A percentile compares a stretch with the other conserved stretches of the same genome.
Evolutionary conservation across 1,140 invertebrate species (phyloP).

Genomic region (Drosophila ironensis): DNA sequence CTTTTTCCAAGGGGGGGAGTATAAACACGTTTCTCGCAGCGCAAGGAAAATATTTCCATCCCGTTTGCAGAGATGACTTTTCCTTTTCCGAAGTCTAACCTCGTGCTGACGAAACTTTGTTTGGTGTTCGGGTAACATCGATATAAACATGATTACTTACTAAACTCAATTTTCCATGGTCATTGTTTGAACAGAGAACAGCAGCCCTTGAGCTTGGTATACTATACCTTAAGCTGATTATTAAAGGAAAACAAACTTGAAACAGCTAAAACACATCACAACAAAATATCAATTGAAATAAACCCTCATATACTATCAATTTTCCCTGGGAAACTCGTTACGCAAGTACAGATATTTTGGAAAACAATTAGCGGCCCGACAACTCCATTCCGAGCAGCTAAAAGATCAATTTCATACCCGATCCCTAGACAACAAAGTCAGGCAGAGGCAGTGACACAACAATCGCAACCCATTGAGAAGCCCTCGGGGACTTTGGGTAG

Average conservation of each 20-base stretch:
- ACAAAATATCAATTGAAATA: too few species aligned
- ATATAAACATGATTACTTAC: background rate
- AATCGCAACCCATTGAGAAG: slow-evolving; percentile 9
- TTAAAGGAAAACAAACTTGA: too few species aligned
- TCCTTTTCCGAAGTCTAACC: too few species aligned
- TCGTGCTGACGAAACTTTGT: background rate
- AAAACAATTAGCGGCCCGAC: slow-evolving; percentile 9
- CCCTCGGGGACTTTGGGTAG: background rate
- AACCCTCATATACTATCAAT: too few species aligned
- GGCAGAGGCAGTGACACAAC: slow-evolving; percentile 20
- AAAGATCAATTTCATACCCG: slow-evolving; percentile 22
- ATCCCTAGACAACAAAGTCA: slow-evolving; percentile 17
- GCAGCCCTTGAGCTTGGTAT: too few species aligned
- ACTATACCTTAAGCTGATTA: too few species aligned
- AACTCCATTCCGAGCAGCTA: slow-evolving; percentile 10
- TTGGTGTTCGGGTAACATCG: background rate
- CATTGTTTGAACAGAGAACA: too few species aligned
- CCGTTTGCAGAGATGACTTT: slow-evolving; percentile 13
- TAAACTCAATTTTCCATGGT: background rate
- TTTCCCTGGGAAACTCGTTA: too few species aligned
- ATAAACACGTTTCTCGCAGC: slow-evolving; percentile 10
- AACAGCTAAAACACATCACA: too few species aligned
- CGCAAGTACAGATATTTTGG: too few species aligned
- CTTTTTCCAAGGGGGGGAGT: background rate
- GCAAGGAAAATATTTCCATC: slow-evolving; percentile 6